These are phyloP conservation scores for Tupaia tana DNA, from an alignment of 2,113 vertebrate genomes.

Conservation along the genomic window DNA sequence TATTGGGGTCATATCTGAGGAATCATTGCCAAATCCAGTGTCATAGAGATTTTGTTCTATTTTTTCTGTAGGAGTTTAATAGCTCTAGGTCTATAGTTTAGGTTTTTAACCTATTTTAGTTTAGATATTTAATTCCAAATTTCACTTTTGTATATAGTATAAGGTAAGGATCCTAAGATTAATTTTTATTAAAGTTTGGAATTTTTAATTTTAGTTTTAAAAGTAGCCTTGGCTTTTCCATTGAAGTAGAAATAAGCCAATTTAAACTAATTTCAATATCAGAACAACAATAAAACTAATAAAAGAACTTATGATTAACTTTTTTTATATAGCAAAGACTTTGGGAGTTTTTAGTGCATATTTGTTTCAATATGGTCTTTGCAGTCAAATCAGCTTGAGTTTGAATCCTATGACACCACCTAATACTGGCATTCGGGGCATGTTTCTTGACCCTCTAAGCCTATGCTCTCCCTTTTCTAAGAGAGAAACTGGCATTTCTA, in stretches of 20 bases:
- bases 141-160: background rate
- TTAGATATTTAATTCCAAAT: too few relatives aligned
- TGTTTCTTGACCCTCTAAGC: background rate
- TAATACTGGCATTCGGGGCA: background rate
- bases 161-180: background rate
- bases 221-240: slow-evolving; percentile 63
- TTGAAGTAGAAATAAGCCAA: slow-evolving; percentile 60
- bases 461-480: background rate
- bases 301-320: background rate
- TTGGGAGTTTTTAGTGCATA: background rate
- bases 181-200: slow-evolving; percentile 12
- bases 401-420: background rate
- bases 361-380: slow-evolving; percentile 1
- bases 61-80: background rate
- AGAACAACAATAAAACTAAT: slow-evolving; percentile 25
- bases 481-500: background rate
- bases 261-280: slow-evolving; percentile 66
- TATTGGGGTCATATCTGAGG: background rate
- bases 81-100: background rate
- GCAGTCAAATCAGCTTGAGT: background rate
- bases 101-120: background rate
- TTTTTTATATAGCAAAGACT: background rate
- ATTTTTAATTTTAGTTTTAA: slow-evolving; percentile 71
- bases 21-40: background rate
- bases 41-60: background rate